Percentiles rank a stretch among this genome's conserved stretches.
phyloP scores from a whole-genome alignment of 2,113 vertebrate species.

The Gracilinanus agilis region DNA sequence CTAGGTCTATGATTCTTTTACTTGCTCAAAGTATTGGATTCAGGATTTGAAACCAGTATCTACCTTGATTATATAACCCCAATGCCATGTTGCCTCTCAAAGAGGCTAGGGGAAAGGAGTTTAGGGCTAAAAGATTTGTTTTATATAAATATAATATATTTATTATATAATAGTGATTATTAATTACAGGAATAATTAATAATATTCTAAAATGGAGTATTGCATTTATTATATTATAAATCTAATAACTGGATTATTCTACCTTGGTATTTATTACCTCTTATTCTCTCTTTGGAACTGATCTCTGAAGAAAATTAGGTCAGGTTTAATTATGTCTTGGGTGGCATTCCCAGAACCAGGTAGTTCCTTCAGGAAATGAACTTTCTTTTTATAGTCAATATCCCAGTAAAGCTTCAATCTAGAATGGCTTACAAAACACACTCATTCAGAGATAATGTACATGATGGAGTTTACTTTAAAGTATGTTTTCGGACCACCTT shows the following conservation, averaged over 20 bases:
- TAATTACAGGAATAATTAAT: no score
- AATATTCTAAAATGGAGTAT: no score
- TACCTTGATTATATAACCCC: not conserved
- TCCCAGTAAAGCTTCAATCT: not conserved
- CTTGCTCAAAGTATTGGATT: not conserved
- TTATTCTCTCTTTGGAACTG: not conserved
- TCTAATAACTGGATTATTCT: not conserved
- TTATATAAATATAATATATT: not conserved
- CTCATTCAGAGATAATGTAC: not conserved
- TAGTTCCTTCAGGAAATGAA: constrained; percentile 5
- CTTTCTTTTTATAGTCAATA: not conserved
- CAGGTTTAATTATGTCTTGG: not conserved
- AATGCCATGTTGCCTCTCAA: not conserved
- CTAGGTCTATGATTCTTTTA: not conserved
- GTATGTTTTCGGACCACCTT: not conserved
- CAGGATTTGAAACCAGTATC: not conserved
- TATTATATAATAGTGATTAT: no score
- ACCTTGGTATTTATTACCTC: not conserved
- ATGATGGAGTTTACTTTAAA: not conserved
- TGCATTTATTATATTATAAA: no score
- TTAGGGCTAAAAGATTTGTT: not conserved
- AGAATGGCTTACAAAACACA: not conserved
- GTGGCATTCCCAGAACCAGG: not conserved
- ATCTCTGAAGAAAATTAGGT: not conserved
- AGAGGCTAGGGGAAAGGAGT: not conserved